Conservation (phyloP, 2,888 invertebrate species). For the Philaethria dido region DNA sequence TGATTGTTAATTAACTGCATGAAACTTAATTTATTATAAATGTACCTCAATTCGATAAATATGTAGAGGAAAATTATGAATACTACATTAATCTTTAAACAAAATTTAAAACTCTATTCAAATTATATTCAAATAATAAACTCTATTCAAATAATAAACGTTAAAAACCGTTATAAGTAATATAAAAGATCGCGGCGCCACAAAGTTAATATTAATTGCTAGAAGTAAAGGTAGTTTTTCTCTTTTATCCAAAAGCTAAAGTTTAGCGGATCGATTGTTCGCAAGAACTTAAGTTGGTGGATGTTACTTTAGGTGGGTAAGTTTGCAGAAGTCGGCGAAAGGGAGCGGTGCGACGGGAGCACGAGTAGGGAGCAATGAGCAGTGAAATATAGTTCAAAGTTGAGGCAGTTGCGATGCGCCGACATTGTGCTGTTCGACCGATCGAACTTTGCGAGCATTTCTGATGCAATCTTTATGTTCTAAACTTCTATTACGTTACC, state of each 20-base stretch:
- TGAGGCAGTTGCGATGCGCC: constrained; percentile 52
- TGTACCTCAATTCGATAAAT: background rate
- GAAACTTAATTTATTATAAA: background rate
- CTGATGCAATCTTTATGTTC: constrained; percentile 46
- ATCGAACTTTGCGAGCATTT: constrained; percentile 43
- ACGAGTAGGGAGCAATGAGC: constrained; percentile 58
- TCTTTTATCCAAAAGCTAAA: constrained; percentile 24
- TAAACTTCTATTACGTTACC: constrained; percentile 11
- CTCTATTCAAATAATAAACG: background rate
- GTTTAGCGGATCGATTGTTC: constrained; percentile 34
- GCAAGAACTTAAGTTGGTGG: constrained; percentile 32
- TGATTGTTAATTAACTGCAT: background rate
- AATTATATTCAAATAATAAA: background rate
- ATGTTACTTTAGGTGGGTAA: constrained; percentile 34
- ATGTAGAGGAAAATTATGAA: background rate
- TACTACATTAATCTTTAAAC: background rate
- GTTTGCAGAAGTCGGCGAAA: constrained; percentile 43
- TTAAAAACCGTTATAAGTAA: background rate
- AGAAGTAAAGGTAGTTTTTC: constrained; percentile 24
- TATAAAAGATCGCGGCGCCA: background rate
- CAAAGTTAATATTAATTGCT: constrained; percentile 25
- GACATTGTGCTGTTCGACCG: constrained; percentile 32
- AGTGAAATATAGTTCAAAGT: constrained; percentile 73
- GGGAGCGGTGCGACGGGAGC: constrained; percentile 61
- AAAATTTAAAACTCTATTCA: background rate